Evolutionary conservation across 2,113 vertebrate species (phyloP).

Genomic region (Rynchops niger): DNA sequence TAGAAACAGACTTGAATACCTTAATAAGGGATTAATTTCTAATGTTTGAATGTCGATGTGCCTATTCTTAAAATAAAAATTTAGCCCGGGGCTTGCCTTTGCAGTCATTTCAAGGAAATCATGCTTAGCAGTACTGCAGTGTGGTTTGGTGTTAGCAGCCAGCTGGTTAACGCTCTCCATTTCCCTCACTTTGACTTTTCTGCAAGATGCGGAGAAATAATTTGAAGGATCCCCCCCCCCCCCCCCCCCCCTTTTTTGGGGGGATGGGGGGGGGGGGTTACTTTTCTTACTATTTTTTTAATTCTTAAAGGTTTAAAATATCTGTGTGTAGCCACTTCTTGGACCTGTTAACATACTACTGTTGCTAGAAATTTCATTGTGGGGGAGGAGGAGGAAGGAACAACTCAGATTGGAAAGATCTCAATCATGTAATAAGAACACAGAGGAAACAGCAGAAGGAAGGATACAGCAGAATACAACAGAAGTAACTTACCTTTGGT

Average conservation of each 20-base stretch:
- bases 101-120: background rate
- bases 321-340: background rate
- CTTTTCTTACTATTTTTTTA: background rate
- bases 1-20: background rate
- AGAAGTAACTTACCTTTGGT: background rate
- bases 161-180: background rate
- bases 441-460: background rate
- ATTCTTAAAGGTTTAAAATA: background rate
- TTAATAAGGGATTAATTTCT: background rate
- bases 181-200: background rate
- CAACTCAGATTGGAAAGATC: background rate
- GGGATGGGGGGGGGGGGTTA: fast-evolving
- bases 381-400: background rate
- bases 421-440: background rate
- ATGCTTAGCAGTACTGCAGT: background rate
- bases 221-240: background rate
- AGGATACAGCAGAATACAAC: background rate
- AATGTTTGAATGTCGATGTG: background rate
- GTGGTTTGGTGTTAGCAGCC: background rate
- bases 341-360: background rate
- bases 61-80: background rate
- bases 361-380: background rate
- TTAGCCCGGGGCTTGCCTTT: background rate
- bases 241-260: background rate
- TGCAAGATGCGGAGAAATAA: background rate